Base-by-base conservation (phyloP, 2,888 invertebrate species). In the Euspilapteryx auroguttella region DNA sequence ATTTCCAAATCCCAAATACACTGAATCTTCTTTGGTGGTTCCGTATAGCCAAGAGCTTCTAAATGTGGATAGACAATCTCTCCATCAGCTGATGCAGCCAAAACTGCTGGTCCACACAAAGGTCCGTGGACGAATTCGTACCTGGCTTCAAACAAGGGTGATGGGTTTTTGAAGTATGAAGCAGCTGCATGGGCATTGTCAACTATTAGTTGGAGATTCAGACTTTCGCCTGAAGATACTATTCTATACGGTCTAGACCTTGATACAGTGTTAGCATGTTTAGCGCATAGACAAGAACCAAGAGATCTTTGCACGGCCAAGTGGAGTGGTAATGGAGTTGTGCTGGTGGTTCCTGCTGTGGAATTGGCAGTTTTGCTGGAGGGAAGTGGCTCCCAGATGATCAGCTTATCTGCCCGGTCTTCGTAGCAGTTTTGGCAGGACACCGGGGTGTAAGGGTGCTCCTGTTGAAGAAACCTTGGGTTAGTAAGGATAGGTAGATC, bases 71-170 rank as follows among this genome's bases (percentile, higher is more conserved):
- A 92, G 14, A 89, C 86, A n/a, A 92, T 85, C 55, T 91, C 89
- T 0, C 91, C 92, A 43, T 92, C 91, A 1, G 88, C 85, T 0
- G 85, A 82, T 0, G 91, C 87, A 5, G 86, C 85, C 25, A 92
- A 62, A 3, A 88, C 81, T 0, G 92, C 85, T 1, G 92, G 90
- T 0, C 93, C 93, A 49, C 93, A 93, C 1, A 92, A 66, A 0
- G 92, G 92, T 1, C 91, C 91, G 42, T 94, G 93, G 1, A 92
- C 89, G 47, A 94, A 94, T 51, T 92, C 90, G 51, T 90, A 94
- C 4, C 82, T 80, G 1, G 93, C 94, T 55, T 91, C 87, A 49
- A 94, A 93, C 3, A 94, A 73, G 1, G 93, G 87, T 20, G 83
- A 81, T 2, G 86, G 81, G 45, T 91, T 89, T 54, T 93, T 93